Conservation (phyloP, 1,140 invertebrate species). For the Brachionus koreanus region DNA sequence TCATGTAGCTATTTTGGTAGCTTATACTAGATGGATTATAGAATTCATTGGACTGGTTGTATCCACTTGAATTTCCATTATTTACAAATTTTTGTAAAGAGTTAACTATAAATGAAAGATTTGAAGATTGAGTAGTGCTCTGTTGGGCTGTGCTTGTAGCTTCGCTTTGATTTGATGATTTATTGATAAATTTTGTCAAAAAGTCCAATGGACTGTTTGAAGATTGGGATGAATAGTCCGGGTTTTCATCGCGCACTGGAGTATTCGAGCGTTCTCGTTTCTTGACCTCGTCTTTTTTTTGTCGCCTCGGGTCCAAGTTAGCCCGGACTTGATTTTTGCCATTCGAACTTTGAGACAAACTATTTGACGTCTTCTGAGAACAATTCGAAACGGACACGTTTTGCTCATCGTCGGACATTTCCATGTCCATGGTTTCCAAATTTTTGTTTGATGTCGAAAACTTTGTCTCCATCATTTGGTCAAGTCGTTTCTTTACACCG, state of each 20-base stretch:
- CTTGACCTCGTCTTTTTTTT: background rate
- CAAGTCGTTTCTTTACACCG: slow-evolving; percentile 8
- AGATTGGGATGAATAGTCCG: background rate
- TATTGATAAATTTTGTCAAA: slow-evolving; percentile 38
- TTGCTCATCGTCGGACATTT: slow-evolving; percentile 41
- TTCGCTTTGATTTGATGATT: slow-evolving; percentile 18
- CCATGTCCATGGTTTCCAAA: slow-evolving; percentile 37
- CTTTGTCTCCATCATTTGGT: slow-evolving; percentile 8
- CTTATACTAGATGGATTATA: background rate
- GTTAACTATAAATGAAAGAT: slow-evolving; percentile 25
- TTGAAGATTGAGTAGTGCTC: background rate
- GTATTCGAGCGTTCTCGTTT: slow-evolving; percentile 6
- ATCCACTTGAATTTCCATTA: slow-evolving; percentile 4
- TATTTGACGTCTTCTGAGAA: background rate
- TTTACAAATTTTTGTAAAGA: slow-evolving; percentile 43
- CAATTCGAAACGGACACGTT: background rate
- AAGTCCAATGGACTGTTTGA: slow-evolving; percentile 27
- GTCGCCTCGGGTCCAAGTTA: background rate
- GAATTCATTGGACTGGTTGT: background rate
- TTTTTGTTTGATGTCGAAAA: slow-evolving; percentile 31
- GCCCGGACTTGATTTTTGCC: background rate
- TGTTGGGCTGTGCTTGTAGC: background rate
- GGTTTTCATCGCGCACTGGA: slow-evolving; percentile 23
- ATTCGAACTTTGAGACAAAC: background rate
- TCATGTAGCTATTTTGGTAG: background rate